Base-by-base conservation (phyloP, 2,888 invertebrate genomes). In the Drosophila borealis region DNA sequence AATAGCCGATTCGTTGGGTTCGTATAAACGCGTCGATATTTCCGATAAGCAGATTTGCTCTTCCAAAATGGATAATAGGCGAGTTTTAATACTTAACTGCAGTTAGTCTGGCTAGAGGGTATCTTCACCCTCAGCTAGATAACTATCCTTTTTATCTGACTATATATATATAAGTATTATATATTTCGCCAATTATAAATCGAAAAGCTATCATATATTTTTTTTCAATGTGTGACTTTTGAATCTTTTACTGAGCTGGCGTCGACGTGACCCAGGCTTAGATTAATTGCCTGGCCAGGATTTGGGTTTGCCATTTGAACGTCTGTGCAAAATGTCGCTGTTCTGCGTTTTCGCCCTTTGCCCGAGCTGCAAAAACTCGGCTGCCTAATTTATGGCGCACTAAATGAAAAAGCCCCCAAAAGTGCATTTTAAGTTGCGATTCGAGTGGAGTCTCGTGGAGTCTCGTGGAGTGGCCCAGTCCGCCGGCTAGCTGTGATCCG, bases 391-490 rank as follows among this genome's bases (percentile, higher is more conserved):
- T 81, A 81, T 81, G 81, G 77, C 48, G 49, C 77, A 81, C 81
- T 79, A 81, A 81, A 81, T 77, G 81, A 81, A 81, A 81, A 81
- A 73, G 80, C 77, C 74, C 81, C 81, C 77, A 79, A 77, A 79
- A 77, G 81, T 73, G 79, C 74, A 77, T 81, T 81, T 81, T 70
- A 79, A 79, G 81, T 78, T 80, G 63, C 63, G 76, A 71, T 60
- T 73, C 70, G 73, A 71, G 63, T 67, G 67, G 46, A 29, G 17
- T 17, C 6, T 36, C 17, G n/a, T n/a, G n/a, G n/a, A 60, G 54
- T 62, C 45, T 36, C 17, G 42, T 44, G 44, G 9, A 33, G 49
- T 14, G 33, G 29, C 19, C 11, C 57, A 41, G 17, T 29, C 9
- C 41, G 48, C 9, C 17, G 36, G 13, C n/a, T 6, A 13, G 33